phyloP scores from a whole-genome alignment of 1,140 invertebrate genomes.

The Hylaeus anthracinus region DNA sequence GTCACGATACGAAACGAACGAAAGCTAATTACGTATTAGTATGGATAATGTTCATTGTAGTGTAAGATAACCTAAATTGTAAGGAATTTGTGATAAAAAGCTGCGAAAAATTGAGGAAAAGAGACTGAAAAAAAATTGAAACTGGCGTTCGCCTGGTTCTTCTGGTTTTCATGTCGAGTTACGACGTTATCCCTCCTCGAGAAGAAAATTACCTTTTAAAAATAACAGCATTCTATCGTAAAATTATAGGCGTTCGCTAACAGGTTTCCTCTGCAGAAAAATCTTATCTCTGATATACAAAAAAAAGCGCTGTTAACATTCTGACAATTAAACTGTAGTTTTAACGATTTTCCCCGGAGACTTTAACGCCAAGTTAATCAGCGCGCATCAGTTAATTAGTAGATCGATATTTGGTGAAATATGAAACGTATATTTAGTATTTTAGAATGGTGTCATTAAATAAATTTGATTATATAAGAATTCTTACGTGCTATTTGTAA shows the following conservation, averaged over 20 bases:
- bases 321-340: no score
- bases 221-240: conserved; percentile 16
- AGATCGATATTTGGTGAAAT: no score
- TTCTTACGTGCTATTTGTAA: no score
- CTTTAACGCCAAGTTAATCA: not conserved
- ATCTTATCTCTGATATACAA: not conserved
- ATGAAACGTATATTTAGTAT: no score
- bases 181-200: not conserved
- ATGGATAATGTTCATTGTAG: no score
- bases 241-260: not conserved
- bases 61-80: no score
- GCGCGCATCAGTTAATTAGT: not conserved
- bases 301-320: not conserved
- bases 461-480: no score
- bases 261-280: not conserved
- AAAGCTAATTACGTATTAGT: no score
- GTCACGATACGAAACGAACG: no score
- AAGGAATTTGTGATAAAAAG: no score
- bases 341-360: not conserved
- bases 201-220: not conserved
- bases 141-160: conserved; percentile 28
- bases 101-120: not conserved
- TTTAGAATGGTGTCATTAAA: no score
- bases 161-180: conserved; percentile 2
- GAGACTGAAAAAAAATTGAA: not conserved